phyloP scores from a whole-genome alignment of 2,113 vertebrate genomes.

The Chauna torquata region DNA sequence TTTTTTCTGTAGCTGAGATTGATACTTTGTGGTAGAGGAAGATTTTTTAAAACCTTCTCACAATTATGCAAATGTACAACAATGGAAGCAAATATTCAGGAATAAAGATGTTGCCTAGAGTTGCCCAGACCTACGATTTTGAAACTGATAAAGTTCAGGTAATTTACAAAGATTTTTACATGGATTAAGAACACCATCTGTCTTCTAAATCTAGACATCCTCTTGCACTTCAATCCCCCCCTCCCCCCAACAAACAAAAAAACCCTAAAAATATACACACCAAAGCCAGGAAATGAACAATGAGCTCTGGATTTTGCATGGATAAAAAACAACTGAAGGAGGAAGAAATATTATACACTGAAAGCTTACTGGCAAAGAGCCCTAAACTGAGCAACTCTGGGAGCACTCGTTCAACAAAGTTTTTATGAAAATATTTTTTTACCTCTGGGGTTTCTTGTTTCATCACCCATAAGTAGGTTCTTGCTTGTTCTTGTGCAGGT shows the following conservation, averaged over 20 bases:
- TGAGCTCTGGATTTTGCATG: background rate
- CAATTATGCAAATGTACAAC: background rate
- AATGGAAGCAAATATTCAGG: background rate
- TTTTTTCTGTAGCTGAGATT: background rate
- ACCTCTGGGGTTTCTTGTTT: background rate
- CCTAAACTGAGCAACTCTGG: background rate
- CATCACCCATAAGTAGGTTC: background rate
- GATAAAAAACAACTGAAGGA: background rate
- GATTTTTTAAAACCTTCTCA: background rate
- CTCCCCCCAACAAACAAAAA: background rate
- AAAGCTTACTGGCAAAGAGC: background rate
- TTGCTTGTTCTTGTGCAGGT: background rate
- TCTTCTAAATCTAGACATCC: background rate
- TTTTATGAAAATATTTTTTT: background rate
- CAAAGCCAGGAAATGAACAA: background rate
- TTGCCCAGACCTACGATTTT: background rate
- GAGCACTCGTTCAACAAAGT: background rate
- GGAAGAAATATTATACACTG: background rate
- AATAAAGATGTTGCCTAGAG: background rate
- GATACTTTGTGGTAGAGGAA: background rate
- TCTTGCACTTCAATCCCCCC: background rate
- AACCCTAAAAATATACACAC: background rate
- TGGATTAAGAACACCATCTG: background rate
- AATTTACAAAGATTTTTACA: background rate
- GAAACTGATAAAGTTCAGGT: background rate